A percentile compares a stretch with the other conserved stretches of the same genome.
phyloP scores from a whole-genome alignment of 2,888 invertebrate species.

The Cephalotes varians region DNA sequence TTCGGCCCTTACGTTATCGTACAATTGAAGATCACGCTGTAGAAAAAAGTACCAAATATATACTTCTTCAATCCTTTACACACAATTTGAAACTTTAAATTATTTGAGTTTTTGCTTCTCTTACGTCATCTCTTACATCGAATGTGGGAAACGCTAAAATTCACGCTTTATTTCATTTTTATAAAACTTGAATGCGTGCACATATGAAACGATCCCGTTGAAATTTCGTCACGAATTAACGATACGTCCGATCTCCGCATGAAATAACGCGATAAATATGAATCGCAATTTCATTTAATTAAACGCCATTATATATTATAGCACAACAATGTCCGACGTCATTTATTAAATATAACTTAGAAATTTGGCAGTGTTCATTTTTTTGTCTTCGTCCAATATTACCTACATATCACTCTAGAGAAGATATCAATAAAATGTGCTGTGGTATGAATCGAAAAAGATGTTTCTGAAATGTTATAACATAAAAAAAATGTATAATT shows the following conservation, averaged over 20 bases:
- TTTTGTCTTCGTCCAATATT: conserved; percentile 70
- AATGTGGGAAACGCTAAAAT: conserved; percentile 1
- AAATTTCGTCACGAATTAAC: conserved; percentile 33
- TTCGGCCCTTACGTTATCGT: not conserved
- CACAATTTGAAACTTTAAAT: not conserved
- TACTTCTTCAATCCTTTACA: not conserved
- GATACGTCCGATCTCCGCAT: conserved; percentile 35
- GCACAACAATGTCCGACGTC: conserved; percentile 66
- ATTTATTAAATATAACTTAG: conserved; percentile 77
- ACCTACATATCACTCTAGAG: conserved; percentile 59
- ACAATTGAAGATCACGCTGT: not conserved
- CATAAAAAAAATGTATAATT: not conserved
- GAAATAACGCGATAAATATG: conserved; percentile 44
- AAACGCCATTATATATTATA: conserved; percentile 65
- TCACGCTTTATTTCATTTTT: conserved; percentile 5
- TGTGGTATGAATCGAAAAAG: conserved; percentile 50
- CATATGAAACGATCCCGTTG: conserved; percentile 22
- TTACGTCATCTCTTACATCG: conserved; percentile 25
- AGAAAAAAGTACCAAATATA: not conserved
- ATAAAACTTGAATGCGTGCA: not conserved
- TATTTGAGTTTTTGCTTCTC: not conserved
- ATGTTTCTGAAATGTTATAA: conserved; percentile 2
- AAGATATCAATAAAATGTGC: conserved; percentile 35
- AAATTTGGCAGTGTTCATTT: conserved; percentile 82
- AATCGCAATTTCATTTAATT: conserved; percentile 60